Conservation (phyloP, 1,140 invertebrate species). For the Drosophila asahinai region DNA sequence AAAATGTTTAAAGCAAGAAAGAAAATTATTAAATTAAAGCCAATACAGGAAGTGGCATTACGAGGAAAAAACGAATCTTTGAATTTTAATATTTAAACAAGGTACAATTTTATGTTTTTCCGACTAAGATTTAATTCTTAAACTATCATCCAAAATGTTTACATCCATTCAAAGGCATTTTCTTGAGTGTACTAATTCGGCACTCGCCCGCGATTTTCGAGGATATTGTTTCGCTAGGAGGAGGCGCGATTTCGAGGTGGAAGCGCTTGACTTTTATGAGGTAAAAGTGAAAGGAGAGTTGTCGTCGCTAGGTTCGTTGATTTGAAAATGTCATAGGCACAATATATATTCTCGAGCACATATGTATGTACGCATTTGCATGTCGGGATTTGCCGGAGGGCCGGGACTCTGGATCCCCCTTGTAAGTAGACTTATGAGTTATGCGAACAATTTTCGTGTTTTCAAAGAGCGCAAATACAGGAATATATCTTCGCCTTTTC, state of each 20-base stretch:
- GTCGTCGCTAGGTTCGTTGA: constrained; percentile 58
- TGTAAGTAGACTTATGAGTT: constrained; percentile 52
- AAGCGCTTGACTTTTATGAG: constrained; percentile 46
- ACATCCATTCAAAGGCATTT: not conserved
- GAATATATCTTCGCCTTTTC: constrained; percentile 15
- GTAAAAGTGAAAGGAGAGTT: constrained; percentile 71
- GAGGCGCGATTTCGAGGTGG: constrained; percentile 43
- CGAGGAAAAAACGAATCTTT: too few species aligned
- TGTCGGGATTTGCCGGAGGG: constrained; percentile 42
- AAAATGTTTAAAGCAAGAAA: not conserved
- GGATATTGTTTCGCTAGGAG: constrained; percentile 61
- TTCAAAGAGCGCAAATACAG: constrained; percentile 44
- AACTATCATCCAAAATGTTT: too few species aligned
- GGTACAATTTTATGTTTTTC: too few species aligned
- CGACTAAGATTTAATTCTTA: too few species aligned
- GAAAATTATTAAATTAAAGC: not conserved
- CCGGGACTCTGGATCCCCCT: not conserved
- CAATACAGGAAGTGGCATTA: too few species aligned
- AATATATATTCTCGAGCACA: constrained; percentile 22
- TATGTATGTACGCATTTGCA: constrained; percentile 27
- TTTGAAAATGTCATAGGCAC: constrained; percentile 68
- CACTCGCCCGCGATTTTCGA: constrained; percentile 14
- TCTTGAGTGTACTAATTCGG: constrained; percentile 8
- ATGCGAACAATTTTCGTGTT: constrained; percentile 51
- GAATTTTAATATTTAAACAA: too few species aligned